Evolutionary conservation across 2,888 invertebrate genomes (phyloP).

Genomic region (Branchipolynoe longqiensis): DNA sequence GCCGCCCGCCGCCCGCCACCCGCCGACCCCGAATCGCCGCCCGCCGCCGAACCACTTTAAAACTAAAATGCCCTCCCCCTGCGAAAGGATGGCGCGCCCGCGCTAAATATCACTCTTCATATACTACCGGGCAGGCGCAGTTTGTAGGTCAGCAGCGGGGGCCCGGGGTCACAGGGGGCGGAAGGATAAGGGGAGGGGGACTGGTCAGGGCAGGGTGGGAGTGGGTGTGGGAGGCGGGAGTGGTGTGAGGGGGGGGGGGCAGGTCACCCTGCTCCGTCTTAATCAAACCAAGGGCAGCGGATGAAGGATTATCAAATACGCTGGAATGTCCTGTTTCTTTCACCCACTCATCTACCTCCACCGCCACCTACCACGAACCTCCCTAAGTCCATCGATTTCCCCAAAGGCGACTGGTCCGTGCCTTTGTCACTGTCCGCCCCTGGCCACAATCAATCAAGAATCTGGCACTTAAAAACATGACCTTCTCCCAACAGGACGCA

Average conservation of each 20-base stretch:
- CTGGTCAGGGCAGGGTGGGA: too few species aligned
- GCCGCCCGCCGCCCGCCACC: too few species aligned
- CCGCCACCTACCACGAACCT: neutral
- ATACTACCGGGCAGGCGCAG: slow-evolving; percentile 2
- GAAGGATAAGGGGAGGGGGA: too few species aligned
- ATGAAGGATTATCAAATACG: slow-evolving; percentile 42
- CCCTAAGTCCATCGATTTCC: neutral
- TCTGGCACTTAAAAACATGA: neutral
- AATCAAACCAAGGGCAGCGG: neutral
- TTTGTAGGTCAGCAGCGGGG: neutral
- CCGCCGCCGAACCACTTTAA: too few species aligned
- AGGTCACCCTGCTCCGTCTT: slow-evolving; percentile 31
- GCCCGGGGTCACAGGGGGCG: neutral
- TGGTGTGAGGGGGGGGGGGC: too few species aligned
- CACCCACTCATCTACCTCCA: too few species aligned
- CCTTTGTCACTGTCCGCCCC: neutral
- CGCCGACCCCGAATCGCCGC: neutral
- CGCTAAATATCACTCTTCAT: slow-evolving; percentile 33
- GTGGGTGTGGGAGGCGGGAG: too few species aligned
- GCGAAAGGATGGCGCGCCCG: too few species aligned
- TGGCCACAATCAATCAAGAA: neutral
- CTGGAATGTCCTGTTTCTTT: neutral
- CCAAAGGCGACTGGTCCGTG: neutral
- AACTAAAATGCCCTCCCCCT: too few species aligned
- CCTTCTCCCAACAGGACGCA: neutral